Evolutionary conservation across 2,797 vertebrate species (phyloP).

Genomic region (Coranthus polyacanthus): DNA sequence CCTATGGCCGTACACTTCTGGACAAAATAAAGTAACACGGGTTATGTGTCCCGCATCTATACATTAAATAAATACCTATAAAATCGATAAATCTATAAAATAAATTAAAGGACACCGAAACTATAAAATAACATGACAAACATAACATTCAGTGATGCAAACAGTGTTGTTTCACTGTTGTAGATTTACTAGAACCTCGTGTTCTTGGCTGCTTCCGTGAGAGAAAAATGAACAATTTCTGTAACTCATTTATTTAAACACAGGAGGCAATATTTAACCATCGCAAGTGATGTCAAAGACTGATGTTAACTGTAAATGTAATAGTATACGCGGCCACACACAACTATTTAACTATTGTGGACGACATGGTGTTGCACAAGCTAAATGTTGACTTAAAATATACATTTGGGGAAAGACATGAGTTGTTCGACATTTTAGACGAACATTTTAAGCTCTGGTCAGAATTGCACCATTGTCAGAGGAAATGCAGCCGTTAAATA

Average conservation of each 20-base stretch:
- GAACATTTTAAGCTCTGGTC: neutral
- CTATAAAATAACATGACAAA: too few relatives aligned
- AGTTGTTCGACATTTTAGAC: neutral
- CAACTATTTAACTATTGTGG: neutral
- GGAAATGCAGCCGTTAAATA: neutral
- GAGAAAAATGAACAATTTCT: neutral
- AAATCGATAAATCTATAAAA: too few relatives aligned
- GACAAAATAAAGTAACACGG: neutral
- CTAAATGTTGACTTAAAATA: neutral
- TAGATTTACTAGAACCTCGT: neutral
- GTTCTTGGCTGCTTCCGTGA: neutral
- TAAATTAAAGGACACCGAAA: too few relatives aligned
- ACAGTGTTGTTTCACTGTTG: neutral
- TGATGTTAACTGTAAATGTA: neutral
- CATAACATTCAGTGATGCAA: neutral
- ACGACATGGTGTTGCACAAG: neutral
- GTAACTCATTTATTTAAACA: conserved; percentile 10
- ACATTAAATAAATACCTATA: too few relatives aligned
- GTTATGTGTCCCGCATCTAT: neutral
- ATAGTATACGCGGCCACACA: too few relatives aligned
- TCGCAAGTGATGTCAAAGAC: rapidly evolving
- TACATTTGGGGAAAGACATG: neutral
- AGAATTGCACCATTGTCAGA: neutral
- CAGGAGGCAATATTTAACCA: conserved; percentile 19
- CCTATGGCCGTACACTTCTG: neutral